These are phyloP conservation scores for Clarias gariepinus DNA, from an alignment of 2,113 vertebrate species.

Conservation along the genomic window DNA sequence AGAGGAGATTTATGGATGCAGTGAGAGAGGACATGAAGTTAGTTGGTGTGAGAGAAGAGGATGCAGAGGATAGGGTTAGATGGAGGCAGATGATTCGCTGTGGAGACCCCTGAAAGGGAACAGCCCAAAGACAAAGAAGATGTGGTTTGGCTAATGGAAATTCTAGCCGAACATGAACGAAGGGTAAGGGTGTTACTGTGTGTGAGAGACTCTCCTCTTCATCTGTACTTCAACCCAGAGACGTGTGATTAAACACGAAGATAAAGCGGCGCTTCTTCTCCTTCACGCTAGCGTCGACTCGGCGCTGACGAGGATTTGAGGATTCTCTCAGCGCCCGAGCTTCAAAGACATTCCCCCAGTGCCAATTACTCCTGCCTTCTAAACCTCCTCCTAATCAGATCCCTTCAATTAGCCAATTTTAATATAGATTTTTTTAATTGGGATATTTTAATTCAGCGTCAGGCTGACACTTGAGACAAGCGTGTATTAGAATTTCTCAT, in stretches of 20 bases:
- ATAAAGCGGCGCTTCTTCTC: slow-evolving; percentile 1
- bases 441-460: slow-evolving; percentile 12
- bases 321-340: neutral
- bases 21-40: no score
- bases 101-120: no score
- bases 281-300: neutral
- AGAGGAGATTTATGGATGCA: no score
- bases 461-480: neutral
- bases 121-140: no score
- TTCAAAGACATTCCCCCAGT: slow-evolving; percentile 22
- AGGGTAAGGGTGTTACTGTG: neutral
- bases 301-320: neutral
- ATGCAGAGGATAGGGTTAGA: no score
- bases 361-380: neutral
- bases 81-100: no score
- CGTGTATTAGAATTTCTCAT: neutral
- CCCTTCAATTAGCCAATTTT: neutral
- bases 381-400: slow-evolving; percentile 19
- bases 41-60: no score
- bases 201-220: neutral
- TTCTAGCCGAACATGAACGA: neutral
- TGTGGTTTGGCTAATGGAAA: no score
- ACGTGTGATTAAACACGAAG: neutral
- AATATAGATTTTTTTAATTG: slow-evolving; percentile 15
- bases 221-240: neutral